Evolutionary conservation across 2,113 vertebrate species (phyloP).

Genomic region (Pampusana beccarii): DNA sequence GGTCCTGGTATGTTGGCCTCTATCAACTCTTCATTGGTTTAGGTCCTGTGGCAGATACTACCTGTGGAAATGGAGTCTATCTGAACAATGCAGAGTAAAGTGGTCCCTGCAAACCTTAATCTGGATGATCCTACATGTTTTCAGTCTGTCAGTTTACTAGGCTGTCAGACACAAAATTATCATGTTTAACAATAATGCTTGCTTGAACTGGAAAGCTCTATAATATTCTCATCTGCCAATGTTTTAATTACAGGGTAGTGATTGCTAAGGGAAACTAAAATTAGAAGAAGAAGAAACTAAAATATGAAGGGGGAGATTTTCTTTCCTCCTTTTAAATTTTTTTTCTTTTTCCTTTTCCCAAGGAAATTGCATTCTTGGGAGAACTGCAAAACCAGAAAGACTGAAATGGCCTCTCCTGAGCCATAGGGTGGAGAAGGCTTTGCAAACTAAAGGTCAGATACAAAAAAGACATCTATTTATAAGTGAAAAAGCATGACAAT

Average conservation of each 20-base stretch:
- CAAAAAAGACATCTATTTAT: slow-evolving; percentile 47
- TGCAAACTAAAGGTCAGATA: slow-evolving; percentile 51
- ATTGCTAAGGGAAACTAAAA: slow-evolving; percentile 69
- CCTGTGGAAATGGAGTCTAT: background rate
- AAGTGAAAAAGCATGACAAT: background rate
- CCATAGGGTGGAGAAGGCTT: slow-evolving; percentile 59
- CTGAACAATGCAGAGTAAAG: background rate
- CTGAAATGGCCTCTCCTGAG: slow-evolving; percentile 44
- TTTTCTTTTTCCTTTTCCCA: slow-evolving; percentile 30
- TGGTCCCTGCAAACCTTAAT: background rate
- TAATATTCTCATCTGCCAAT: slow-evolving; percentile 73
- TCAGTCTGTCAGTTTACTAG: slow-evolving; percentile 18
- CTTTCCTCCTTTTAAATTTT: background rate
- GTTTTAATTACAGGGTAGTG: slow-evolving; percentile 75
- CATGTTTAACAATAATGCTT: slow-evolving; percentile 57
- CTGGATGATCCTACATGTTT: background rate
- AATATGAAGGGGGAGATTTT: slow-evolving; percentile 68
- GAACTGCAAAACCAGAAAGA: slow-evolving; percentile 72
- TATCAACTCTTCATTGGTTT: background rate
- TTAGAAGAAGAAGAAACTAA: slow-evolving; percentile 65
- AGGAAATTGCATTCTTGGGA: slow-evolving; percentile 73
- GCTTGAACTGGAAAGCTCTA: slow-evolving; percentile 59
- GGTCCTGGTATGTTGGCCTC: background rate
- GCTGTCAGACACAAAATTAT: slow-evolving; percentile 49
- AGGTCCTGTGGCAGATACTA: background rate